These are phyloP conservation scores for Phalloptychus januarius DNA, from an alignment of 2,797 vertebrate species.

Conservation along the genomic window DNA sequence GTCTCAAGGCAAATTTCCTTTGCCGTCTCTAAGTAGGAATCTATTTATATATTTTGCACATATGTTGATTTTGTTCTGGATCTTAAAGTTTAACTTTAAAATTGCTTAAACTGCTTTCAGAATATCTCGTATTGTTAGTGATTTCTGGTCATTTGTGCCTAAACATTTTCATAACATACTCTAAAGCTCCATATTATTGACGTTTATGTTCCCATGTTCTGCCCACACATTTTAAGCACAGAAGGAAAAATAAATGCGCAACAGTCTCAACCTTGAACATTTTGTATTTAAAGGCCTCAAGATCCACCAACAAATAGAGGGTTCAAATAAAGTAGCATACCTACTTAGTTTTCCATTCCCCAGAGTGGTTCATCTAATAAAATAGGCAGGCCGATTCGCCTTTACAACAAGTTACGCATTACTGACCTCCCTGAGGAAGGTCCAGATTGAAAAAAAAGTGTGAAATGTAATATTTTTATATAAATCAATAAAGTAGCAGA, in stretches of 20 bases:
- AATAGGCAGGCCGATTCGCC: slow-evolving; percentile 18
- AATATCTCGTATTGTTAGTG: neutral
- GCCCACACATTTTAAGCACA: neutral
- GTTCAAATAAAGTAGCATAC: slow-evolving; percentile 11
- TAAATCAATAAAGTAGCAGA: slow-evolving; percentile 36
- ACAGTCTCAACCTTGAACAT: neutral
- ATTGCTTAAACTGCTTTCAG: too few species aligned
- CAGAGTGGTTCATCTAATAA: slow-evolving; percentile 12
- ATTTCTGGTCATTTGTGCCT: neutral
- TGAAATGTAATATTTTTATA: slow-evolving; percentile 16
- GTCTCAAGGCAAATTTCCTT: neutral
- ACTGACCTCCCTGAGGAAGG: slow-evolving; percentile 27
- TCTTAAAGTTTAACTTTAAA: slow-evolving; percentile 10
- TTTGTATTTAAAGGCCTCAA: slow-evolving; percentile 1
- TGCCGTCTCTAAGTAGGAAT: neutral
- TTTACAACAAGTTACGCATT: slow-evolving; percentile 43
- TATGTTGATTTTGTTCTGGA: neutral
- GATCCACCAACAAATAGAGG: neutral
- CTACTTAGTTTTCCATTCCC: slow-evolving; percentile 13
- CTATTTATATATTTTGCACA: neutral
- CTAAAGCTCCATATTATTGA: neutral
- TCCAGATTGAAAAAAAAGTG: slow-evolving; percentile 13
- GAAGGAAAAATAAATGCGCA: neutral
- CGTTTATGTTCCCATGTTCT: neutral
- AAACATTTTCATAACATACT: neutral